These are phyloP conservation scores for Antedon mediterranea DNA, from an alignment of 53 echinoderm and acorn worm species.

Conservation along the genomic window DNA sequence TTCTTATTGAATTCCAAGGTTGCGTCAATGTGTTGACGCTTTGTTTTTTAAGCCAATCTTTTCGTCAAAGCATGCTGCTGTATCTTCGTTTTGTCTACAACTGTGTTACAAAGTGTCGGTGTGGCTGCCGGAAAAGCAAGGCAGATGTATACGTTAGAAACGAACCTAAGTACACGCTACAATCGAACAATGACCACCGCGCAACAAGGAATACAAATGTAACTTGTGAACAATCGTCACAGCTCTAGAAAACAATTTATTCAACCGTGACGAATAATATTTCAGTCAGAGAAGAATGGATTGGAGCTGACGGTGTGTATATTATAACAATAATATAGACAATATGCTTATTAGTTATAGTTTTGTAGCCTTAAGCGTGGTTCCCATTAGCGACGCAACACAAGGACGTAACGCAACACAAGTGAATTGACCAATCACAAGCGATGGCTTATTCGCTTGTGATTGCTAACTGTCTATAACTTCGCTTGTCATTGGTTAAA, in stretches of 20 bases:
- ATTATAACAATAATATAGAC: no score
- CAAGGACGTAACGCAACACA: no score
- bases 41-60: background rate
- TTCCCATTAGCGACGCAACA: no score
- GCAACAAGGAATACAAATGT: background rate
- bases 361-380: no score
- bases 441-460: no score
- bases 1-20: background rate
- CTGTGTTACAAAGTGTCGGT: background rate
- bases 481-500: no score
- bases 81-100: background rate
- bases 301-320: no score
- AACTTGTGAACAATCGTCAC: background rate
- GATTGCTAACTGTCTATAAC: no score
- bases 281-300: no score
- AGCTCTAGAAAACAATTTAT: background rate
- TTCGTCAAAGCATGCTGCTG: background rate
- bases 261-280: no score
- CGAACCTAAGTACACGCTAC: background rate
- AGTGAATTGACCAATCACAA: no score
- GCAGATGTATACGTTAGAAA: background rate
- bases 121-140: background rate
- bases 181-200: background rate
- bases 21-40: background rate
- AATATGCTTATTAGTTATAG: no score